Conservation (phyloP, 1,140 invertebrate genomes). For the Meloidogyne chitwoodi region DNA sequence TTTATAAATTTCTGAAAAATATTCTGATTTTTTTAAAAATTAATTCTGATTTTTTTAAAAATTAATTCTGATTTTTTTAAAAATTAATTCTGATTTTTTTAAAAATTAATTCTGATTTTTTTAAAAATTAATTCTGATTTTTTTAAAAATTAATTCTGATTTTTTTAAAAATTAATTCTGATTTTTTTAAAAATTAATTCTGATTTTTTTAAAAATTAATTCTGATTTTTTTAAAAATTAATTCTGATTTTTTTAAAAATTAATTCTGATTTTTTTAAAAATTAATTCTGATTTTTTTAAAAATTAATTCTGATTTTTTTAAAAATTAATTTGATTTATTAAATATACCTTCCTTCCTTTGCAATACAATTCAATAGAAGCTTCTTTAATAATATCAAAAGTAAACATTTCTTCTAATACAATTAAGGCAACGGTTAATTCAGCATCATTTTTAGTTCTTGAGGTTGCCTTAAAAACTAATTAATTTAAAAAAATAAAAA, state of each 20-base stretch:
- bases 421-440: neutral
- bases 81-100: neutral
- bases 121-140: too few species aligned
- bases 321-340: neutral
- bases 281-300: neutral
- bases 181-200: neutral
- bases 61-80: neutral
- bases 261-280: neutral
- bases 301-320: neutral
- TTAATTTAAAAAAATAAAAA: neutral
- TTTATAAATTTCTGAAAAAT: neutral
- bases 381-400: neutral
- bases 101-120: neutral
- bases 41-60: neutral
- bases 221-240: too few species aligned
- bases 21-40: too few species aligned
- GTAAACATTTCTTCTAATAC: neutral
- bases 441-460: neutral
- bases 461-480: neutral
- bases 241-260: too few species aligned
- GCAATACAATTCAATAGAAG: neutral
- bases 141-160: neutral
- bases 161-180: neutral
- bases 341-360: neutral
- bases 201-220: neutral